Percentiles rank a stretch among this genome's conserved stretches.
These are phyloP conservation scores for Tenebrosternarchus preto DNA, from an alignment of 2,113 vertebrate species.

Conservation along the genomic window DNA sequence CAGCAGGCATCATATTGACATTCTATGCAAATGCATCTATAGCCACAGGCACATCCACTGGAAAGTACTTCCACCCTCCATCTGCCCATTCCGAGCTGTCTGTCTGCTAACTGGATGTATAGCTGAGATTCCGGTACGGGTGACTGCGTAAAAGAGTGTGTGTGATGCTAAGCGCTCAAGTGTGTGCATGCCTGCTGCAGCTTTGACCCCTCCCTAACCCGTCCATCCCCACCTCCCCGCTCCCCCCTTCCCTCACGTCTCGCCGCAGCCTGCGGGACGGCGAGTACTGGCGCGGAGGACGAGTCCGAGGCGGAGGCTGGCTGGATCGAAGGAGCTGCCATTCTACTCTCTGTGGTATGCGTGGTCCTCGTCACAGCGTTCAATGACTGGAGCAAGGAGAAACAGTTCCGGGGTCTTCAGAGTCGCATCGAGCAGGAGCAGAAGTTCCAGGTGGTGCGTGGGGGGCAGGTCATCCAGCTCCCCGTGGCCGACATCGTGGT, in stretches of 20 bases:
- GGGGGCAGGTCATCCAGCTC: slow-evolving; percentile 90
- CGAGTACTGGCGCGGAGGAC: slow-evolving; percentile 82
- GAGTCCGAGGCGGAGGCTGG: slow-evolving; percentile 94
- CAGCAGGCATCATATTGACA: neutral
- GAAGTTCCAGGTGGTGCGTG: slow-evolving; percentile 95
- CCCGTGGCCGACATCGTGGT: slow-evolving; percentile 94
- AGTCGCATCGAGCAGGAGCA: slow-evolving; percentile 99
- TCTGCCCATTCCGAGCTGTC: neutral
- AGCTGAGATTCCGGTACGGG: neutral
- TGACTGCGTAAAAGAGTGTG: neutral
- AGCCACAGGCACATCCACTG: neutral
- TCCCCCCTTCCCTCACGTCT: neutral
- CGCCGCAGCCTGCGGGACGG: slow-evolving; percentile 80
- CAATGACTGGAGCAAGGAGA: slow-evolving; percentile 99
- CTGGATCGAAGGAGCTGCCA: slow-evolving; percentile 98
- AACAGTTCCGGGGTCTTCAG: slow-evolving; percentile 96
- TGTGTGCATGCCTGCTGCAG: neutral
- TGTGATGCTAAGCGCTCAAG: neutral
- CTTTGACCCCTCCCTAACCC: neutral
- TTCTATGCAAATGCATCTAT: neutral
- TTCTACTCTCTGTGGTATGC: slow-evolving; percentile 94
- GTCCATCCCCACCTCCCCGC: too few species aligned
- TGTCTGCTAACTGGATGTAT: slow-evolving; percentile 21
- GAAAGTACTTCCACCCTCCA: neutral
- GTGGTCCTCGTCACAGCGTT: slow-evolving; percentile 98